These are phyloP conservation scores for Ammodytes dubius DNA, from an alignment of 2,113 vertebrate genomes.

Conservation along the genomic window DNA sequence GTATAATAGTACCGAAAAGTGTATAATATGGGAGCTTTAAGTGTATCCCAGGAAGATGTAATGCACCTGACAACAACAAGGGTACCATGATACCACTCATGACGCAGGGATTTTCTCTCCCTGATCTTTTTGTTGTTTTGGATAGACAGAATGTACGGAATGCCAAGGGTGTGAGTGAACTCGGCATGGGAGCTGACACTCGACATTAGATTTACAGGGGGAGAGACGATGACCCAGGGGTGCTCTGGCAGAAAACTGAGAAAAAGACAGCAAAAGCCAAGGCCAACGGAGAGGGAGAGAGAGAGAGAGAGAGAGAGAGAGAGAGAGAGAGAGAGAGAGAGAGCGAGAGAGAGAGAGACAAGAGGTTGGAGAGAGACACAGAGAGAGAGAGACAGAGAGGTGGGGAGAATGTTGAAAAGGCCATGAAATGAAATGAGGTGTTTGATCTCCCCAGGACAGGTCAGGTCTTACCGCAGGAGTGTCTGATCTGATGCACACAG, in stretches of 20 bases:
- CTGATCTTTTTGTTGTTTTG: constrained; percentile 64
- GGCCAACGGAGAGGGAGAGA: constrained; percentile 36
- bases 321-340: constrained; percentile 22
- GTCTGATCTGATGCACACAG: constrained; percentile 66
- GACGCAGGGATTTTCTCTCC: constrained; percentile 59
- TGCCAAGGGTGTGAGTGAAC: constrained; percentile 65
- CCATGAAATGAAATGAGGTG: constrained; percentile 54
- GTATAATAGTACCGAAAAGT: too few species aligned
- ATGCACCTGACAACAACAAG: constrained; percentile 24
- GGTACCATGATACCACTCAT: constrained; percentile 38
- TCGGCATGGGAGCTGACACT: constrained; percentile 64
- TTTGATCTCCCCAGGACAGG: constrained; percentile 75
- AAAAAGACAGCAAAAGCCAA: constrained; percentile 53
- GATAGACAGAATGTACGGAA: constrained; percentile 61
- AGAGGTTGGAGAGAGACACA: constrained; percentile 13
- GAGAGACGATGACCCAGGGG: constrained; percentile 65
- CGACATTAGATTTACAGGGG: constrained; percentile 62
- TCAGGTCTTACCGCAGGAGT: constrained; percentile 43
- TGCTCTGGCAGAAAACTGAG: constrained; percentile 55
- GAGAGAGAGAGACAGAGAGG: constrained; percentile 26
- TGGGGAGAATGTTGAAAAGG: constrained; percentile 35
- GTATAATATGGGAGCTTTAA: too few species aligned
- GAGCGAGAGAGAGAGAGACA: constrained; percentile 33
- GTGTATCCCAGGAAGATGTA: constrained; percentile 8
- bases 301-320: constrained; percentile 18